Evolutionary conservation across 2,888 invertebrate species (phyloP).

Genomic region (Aspidapion aeneum): DNA sequence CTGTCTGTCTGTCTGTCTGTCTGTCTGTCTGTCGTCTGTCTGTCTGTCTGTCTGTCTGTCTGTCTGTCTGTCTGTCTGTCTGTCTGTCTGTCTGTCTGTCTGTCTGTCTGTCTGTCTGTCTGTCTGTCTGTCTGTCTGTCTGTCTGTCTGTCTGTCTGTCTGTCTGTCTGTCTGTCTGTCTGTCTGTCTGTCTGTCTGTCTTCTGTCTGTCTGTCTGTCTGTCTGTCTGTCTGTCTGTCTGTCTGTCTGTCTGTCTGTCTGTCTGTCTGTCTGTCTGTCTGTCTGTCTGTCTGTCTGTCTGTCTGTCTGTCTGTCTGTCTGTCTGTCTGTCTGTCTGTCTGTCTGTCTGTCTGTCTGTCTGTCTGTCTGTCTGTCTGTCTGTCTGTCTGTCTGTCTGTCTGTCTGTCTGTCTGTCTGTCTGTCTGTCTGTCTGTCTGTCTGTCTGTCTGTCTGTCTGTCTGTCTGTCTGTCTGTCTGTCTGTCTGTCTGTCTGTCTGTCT

Average conservation of each 20-base stretch:
- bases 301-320: too few species aligned
- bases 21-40: too few species aligned
- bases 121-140: constrained; percentile 14
- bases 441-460: constrained; percentile 17
- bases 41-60: too few species aligned
- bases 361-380: too few species aligned
- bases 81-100: constrained; percentile 15
- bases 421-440: constrained; percentile 16
- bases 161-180: constrained; percentile 12
- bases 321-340: constrained; percentile 13
- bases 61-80: constrained; percentile 17
- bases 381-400: constrained; percentile 16
- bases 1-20: too few species aligned
- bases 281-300: constrained; percentile 13
- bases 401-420: constrained; percentile 17
- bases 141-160: constrained; percentile 12
- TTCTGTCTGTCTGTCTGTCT: too few species aligned
- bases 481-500: constrained; percentile 17
- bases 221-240: constrained; percentile 15
- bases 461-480: constrained; percentile 17
- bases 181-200: constrained; percentile 13
- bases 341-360: constrained; percentile 11
- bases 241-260: constrained; percentile 16
- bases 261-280: constrained; percentile 11
- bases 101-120: constrained; percentile 10